These are phyloP conservation scores for Silurus aristotelis DNA, from an alignment of 2,797 vertebrate genomes.

Conservation along the genomic window DNA sequence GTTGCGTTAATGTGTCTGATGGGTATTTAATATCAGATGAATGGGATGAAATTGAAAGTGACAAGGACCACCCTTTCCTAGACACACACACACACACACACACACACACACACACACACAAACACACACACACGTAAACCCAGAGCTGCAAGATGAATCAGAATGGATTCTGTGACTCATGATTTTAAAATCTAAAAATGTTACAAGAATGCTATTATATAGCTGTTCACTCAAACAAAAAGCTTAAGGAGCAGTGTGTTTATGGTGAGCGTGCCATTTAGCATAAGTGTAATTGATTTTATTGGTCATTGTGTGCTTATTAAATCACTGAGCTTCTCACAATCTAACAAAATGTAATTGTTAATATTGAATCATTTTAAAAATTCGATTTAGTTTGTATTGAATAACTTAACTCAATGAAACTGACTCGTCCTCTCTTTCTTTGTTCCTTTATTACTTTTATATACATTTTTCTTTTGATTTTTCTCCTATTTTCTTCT, in stretches of 20 bases:
- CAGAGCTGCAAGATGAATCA: conserved; percentile 12
- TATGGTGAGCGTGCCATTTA: neutral
- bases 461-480: neutral
- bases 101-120: neutral
- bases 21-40: conserved; percentile 61
- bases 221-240: neutral
- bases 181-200: conserved; percentile 8
- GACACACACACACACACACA: too few relatives aligned
- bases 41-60: conserved; percentile 65
- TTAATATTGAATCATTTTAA: neutral
- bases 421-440: neutral
- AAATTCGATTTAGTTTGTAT: neutral
- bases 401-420: neutral
- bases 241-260: neutral
- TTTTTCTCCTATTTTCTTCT: neutral
- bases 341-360: neutral
- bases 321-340: neutral
- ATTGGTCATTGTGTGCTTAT: neutral
- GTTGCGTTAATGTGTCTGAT: conserved; percentile 56
- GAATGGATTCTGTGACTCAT: conserved; percentile 8
- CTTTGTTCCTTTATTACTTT: neutral
- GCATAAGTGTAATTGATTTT: neutral
- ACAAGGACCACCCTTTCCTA: conserved; percentile 42
- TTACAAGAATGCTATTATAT: neutral
- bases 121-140: neutral